phyloP scores from a whole-genome alignment of 2,797 vertebrate genomes.

The Spatula clypeata region DNA sequence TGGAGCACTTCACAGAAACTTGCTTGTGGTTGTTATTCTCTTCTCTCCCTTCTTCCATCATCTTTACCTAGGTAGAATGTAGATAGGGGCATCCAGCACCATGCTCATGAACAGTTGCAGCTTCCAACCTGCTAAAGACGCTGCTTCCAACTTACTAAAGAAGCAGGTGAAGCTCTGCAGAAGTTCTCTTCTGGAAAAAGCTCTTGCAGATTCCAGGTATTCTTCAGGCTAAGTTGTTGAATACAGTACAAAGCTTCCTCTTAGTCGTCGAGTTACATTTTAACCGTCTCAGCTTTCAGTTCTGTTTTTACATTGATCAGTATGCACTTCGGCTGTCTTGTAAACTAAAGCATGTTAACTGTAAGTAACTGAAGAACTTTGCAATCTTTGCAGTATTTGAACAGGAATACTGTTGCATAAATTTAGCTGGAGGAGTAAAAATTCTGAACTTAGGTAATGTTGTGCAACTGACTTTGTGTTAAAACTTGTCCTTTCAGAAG shows the following conservation, averaged over 20 bases:
- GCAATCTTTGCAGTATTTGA: background rate
- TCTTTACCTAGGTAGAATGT: background rate
- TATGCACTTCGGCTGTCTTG: background rate
- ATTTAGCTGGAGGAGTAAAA: background rate
- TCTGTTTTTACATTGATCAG: background rate
- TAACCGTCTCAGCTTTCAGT: slow-evolving; percentile 13
- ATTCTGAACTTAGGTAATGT: background rate
- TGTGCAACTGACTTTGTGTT: background rate
- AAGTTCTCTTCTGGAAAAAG: background rate
- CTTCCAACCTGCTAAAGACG: background rate
- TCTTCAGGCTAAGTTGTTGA: background rate
- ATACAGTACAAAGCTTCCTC: background rate
- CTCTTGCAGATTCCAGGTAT: background rate
- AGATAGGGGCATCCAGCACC: rapidly evolving
- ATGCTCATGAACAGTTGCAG: rapidly evolving
- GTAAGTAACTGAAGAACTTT: background rate
- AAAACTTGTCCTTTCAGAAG: background rate
- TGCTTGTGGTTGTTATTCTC: rapidly evolving
- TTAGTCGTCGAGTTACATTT: background rate
- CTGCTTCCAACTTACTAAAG: background rate
- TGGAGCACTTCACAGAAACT: background rate
- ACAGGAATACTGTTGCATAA: background rate
- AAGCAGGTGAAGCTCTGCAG: background rate
- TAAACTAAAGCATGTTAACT: background rate
- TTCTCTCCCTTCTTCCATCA: background rate